phyloP scores from a whole-genome alignment of 2,888 invertebrate genomes.

The Gonocerus acuteangulatus region DNA sequence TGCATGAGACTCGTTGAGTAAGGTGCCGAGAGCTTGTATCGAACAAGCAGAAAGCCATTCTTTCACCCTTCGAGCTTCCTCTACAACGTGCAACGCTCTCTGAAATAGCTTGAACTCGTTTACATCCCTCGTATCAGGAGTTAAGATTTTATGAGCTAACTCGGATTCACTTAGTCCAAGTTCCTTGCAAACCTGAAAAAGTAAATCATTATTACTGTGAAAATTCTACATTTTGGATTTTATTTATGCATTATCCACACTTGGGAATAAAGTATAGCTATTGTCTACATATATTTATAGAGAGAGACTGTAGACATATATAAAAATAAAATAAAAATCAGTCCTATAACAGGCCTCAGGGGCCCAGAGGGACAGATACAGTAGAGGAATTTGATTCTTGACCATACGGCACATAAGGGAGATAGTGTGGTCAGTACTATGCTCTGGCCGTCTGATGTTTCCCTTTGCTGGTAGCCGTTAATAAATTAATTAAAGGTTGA shows the following conservation, averaged over 20 bases:
- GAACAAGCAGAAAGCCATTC: conserved; percentile 36
- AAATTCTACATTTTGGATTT: not conserved
- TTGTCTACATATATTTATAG: no score
- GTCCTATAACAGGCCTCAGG: no score
- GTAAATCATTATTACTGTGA: not conserved
- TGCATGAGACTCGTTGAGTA: conserved; percentile 84
- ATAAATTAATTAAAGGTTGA: no score
- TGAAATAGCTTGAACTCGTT: conserved; percentile 68
- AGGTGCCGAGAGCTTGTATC: conserved; percentile 57
- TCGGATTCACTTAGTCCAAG: conserved; percentile 54
- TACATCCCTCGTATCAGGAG: conserved; percentile 55
- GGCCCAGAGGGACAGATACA: no score
- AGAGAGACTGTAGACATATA: no score
- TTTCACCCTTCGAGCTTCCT: conserved; percentile 26
- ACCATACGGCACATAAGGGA: no score
- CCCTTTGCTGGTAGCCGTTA: no score
- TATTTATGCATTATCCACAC: not conserved
- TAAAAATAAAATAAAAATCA: no score
- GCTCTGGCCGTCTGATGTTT: no score
- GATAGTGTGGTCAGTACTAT: no score
- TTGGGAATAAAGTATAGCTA: no score
- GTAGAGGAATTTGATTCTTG: no score
- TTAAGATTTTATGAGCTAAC: conserved; percentile 59
- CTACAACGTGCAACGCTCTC: conserved; percentile 74
- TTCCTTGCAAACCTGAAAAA: conserved; percentile 45